Evolutionary conservation across 1,140 invertebrate species (phyloP), one percentile per base, ranked within the genome.

Genomic region (Amyelois transitella): DNA sequence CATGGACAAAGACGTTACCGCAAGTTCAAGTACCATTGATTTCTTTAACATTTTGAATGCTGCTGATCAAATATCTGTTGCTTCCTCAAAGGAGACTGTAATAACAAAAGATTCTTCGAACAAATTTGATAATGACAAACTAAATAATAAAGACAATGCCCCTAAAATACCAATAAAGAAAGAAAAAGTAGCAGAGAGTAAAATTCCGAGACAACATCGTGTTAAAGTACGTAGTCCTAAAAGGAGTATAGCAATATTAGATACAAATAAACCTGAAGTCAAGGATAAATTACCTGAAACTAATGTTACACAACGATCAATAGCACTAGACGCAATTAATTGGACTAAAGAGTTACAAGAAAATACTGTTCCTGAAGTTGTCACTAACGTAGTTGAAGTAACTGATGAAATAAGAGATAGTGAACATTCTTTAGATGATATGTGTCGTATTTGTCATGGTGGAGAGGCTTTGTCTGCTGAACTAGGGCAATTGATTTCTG

Each of bases 401-500:
- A 12, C 45, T 22, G 45, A 48, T 20, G 45, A 48, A 21, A 14
- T 21, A 18, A 68, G 62, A 43, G 25, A 49, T 6, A 81, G 72
- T 38, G 69, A 60, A 53, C 66, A 80, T 63, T 77, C 75, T 0
- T 47, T 75, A 14, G 83, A 78, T 19, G 74, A 76, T 47, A 86
- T 88, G 81, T 88, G 83, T 53, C 69, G 85, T 18, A 88, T 88
- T 38, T 88, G 85, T 54, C 85, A 88, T 43, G 76, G 85, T 18
- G 81, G 79, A 1, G 83, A 80, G 17, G 44, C 67, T 0, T 53
- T 80, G 17, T 72, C 70, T 5, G 10, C 51, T 2, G 83, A 86
- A 53, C 56, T 78, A 0, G 83, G 83, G 0, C 57, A 57, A 18
- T 55, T 88, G 25, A 72, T 86, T 65, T 86, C 81, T 0, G 76